Conservation (phyloP, 2,797 vertebrate genomes). For the Brachyrhaphis roseni region DNA sequence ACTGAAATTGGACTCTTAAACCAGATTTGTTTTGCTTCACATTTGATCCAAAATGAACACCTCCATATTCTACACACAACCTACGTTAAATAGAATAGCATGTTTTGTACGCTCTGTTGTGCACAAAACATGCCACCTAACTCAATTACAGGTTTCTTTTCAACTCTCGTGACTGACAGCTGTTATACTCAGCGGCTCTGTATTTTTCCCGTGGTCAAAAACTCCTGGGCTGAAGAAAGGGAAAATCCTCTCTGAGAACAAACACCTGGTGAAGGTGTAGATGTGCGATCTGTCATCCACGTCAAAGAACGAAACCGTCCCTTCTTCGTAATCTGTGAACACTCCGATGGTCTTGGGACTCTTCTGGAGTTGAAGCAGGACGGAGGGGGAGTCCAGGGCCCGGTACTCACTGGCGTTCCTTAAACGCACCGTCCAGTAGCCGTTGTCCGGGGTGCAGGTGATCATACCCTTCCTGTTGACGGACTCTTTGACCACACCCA, state of each 20-base stretch:
- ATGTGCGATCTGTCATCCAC: conserved; percentile 60
- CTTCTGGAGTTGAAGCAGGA: conserved; percentile 47
- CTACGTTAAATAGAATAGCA: not conserved
- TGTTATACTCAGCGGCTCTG: conserved; percentile 60
- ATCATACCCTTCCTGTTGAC: conserved; percentile 82
- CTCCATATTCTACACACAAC: not conserved
- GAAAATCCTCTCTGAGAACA: conserved; percentile 66
- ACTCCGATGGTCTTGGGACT: conserved; percentile 71
- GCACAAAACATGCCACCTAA: not conserved
- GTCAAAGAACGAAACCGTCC: conserved; percentile 74
- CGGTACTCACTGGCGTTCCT: conserved; percentile 72
- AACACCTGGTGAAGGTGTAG: conserved; percentile 71
- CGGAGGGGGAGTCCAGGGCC: conserved; percentile 68
- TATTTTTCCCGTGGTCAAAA: conserved; percentile 71
- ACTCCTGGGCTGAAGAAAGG: conserved; percentile 78
- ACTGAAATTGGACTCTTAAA: not conserved
- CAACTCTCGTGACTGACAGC: conserved; percentile 29
- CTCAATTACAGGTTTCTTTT: not conserved
- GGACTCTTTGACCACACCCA: conserved; percentile 80
- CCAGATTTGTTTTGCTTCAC: not conserved
- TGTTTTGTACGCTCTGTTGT: not conserved
- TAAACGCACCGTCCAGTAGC: conserved; percentile 78
- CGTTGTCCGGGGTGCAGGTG: conserved; percentile 76
- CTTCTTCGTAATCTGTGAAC: conserved; percentile 70
- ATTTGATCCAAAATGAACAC: not conserved